These are phyloP conservation scores for Ephestia elutella DNA, from an alignment of 1,140 invertebrate species.

Conservation along the genomic window DNA sequence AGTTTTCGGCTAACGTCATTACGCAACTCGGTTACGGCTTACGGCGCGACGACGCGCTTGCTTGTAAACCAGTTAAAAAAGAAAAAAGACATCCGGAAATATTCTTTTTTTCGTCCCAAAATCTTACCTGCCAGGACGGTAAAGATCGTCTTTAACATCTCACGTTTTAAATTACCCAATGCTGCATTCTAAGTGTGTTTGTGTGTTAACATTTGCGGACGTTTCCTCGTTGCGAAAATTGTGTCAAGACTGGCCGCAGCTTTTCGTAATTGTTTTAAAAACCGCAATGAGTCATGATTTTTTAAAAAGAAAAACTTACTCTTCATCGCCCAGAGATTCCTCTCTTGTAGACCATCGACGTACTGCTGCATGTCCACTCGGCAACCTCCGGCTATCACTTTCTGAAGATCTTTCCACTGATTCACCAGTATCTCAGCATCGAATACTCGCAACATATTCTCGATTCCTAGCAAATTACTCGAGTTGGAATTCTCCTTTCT, in stretches of 20 bases:
- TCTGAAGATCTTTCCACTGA: slow-evolving; percentile 63
- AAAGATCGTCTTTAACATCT: not conserved
- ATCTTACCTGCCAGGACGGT: not conserved
- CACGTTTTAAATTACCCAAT: not conserved
- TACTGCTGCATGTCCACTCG: slow-evolving; percentile 77
- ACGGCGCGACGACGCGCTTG: too few relatives aligned
- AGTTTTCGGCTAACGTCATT: slow-evolving; percentile 10
- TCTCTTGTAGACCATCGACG: slow-evolving; percentile 76
- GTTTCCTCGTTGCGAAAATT: slow-evolving; percentile 1
- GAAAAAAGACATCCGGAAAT: slow-evolving; percentile 4
- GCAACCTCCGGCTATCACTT: slow-evolving; percentile 66
- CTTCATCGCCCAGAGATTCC: slow-evolving; percentile 82
- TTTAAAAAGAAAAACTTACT: slow-evolving; percentile 73
- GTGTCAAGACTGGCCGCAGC: not conserved
- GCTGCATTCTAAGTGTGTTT: too few relatives aligned
- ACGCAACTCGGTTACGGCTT: slow-evolving; percentile 11
- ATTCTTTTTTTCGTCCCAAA: slow-evolving; percentile 7
- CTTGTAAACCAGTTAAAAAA: not conserved
- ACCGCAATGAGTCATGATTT: not conserved
- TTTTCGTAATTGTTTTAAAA: not conserved
- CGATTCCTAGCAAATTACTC: slow-evolving; percentile 62
- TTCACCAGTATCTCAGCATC: slow-evolving; percentile 68
- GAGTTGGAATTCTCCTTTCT: slow-evolving; percentile 29
- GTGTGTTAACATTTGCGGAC: not conserved
- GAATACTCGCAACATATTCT: slow-evolving; percentile 73